Percentiles rank a stretch among this genome's conserved stretches.
Conservation (phyloP, 2,113 vertebrate genomes). For the Sinocyclocheilus rhinocerous region DNA sequence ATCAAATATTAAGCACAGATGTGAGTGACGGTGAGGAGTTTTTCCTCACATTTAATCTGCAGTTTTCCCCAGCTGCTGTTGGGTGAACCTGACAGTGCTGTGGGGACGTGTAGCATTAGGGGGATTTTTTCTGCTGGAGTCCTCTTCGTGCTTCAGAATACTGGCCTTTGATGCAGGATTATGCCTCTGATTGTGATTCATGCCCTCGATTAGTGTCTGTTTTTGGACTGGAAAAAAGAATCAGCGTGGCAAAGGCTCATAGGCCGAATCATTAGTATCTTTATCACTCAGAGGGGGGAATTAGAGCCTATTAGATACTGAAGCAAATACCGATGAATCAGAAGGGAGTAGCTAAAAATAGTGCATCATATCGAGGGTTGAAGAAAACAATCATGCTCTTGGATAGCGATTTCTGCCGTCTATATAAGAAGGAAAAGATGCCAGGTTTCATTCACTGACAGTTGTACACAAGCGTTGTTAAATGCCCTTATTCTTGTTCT, state of each 20-base stretch:
- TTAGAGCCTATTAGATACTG: conserved; percentile 21
- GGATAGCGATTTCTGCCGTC: background rate
- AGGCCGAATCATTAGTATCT: background rate
- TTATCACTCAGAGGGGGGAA: conserved; percentile 37
- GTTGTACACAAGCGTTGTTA: background rate
- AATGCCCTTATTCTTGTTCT: background rate
- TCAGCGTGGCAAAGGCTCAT: background rate
- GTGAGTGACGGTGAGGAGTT: background rate
- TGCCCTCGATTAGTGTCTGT: conserved; percentile 53
- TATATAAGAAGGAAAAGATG: background rate
- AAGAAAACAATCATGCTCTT: background rate
- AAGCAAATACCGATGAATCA: conserved; percentile 41
- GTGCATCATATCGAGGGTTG: background rate
- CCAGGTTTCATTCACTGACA: background rate
- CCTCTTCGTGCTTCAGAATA: conserved; percentile 45
- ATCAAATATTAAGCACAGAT: conserved; percentile 12
- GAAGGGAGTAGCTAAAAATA: conserved; percentile 14
- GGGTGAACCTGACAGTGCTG: conserved; percentile 31
- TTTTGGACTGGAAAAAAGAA: conserved; percentile 45
- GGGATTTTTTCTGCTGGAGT: conserved; percentile 58
- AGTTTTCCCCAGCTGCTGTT: conserved; percentile 29
- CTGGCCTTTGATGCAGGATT: conserved; percentile 58
- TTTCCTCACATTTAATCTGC: conserved; percentile 20
- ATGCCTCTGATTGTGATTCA: conserved; percentile 55
- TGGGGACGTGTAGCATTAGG: conserved; percentile 43